Evolutionary conservation across 2,113 vertebrate species (phyloP).

Genomic region (Urocynchramus pylzowi): DNA sequence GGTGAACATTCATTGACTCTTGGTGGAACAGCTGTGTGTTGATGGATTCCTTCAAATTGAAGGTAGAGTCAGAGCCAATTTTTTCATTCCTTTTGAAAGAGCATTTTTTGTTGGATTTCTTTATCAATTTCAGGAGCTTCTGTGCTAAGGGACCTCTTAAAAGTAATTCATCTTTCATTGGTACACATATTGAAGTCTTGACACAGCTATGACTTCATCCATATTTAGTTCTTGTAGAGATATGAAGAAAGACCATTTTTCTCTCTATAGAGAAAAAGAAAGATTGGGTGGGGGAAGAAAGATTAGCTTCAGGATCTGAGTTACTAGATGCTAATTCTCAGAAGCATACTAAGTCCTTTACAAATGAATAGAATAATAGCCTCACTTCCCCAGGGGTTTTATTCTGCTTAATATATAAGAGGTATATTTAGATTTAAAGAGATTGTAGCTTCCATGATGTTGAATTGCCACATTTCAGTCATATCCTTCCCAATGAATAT

Average conservation of each 20-base stretch:
- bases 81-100: not conserved
- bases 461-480: not conserved
- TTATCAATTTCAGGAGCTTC: not conserved
- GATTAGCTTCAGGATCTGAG: not conserved
- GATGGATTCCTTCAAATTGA: not conserved
- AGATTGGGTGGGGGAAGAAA: not conserved
- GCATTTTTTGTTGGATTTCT: not conserved
- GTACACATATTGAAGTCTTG: not conserved
- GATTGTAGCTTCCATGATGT: not conserved
- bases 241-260: not conserved
- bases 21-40: not conserved
- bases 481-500: not conserved
- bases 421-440: not conserved
- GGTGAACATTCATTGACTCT: not conserved
- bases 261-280: not conserved
- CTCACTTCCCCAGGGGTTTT: not conserved
- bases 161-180: not conserved
- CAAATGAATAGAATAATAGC: not conserved
- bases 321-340: not conserved
- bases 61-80: not conserved
- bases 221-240: not conserved
- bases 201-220: not conserved
- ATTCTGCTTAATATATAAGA: not conserved
- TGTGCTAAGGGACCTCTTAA: not conserved
- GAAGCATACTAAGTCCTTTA: not conserved